Base-by-base conservation (phyloP, 2,797 vertebrate species). In the Meriones psammophilus region DNA sequence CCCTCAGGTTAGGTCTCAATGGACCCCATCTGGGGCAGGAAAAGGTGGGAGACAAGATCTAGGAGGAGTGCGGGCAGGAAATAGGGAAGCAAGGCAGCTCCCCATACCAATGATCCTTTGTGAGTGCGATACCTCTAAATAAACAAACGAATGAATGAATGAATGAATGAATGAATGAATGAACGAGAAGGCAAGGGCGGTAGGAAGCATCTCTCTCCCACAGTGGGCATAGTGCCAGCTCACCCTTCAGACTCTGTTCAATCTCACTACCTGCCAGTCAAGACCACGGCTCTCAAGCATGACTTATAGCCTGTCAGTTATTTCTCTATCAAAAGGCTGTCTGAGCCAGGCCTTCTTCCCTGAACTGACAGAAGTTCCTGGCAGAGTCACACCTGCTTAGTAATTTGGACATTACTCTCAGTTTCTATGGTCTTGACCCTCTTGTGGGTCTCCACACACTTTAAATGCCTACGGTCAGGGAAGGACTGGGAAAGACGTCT, bases 211-310 rank as follows among this genome's bases (percentile, higher is more conserved):
- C 20, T 24, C 68, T 74, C 68, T 74, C 42, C 8, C 26, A 26
- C 17, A 5, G 39, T 22, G 28, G 81, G 64, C 28, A 5, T 17
- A 33, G 76, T 42, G 83, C 87, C 56, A 88, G 94, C 1, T 71
- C 88, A 78, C 92, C 90, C 95, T 91, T 12, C 60, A 93, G 96
- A 97, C 87, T 95, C 77, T 68, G 96, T 93, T 97, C 39, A 85
- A 2, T 6, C 96, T 95, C 87, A 86, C 94, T 89, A 97, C 97
- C 97, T 96, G 97, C 97, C 97, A 97, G 85, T 98, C 98, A 89
- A 94, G 97, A 97, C 96, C 93, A 92, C 91, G 96, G 97, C 84
- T 64, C 95, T 88, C 96, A 94, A 85, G 84, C 97, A 73, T 93
- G 46, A 97, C 96, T 97, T 97, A 97, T 86, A 94, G 88, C 50